Evolutionary conservation across 2,113 vertebrate species (phyloP), one percentile per base, ranked within the genome.

Genomic region (Leptobrachium leishanense): DNA sequence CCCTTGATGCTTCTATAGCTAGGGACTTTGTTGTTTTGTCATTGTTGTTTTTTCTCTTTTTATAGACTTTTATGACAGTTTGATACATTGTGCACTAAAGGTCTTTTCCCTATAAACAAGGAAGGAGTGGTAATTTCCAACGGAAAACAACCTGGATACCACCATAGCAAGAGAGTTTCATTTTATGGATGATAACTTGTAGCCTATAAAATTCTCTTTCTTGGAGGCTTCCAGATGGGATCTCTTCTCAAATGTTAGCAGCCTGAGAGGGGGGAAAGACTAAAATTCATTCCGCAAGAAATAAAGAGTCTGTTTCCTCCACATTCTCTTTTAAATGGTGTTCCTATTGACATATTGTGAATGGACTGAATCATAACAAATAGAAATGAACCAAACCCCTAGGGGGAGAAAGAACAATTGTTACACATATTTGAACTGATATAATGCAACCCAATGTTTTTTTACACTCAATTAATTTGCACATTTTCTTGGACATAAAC

Each of bases 401-500:
- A 78, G 93, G 92, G 90, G 55, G 86, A 88, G 90, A 88, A 82
- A 91, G 90, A 92, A 90, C 90, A 84, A 90, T 91, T 88, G 88
- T 91, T 89, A 90, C 88, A 87, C 90, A 88, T 88, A 86, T 92
- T 92, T 88, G 89, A 91, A 91, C 88, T 84, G 91, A 88, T 92
- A 89, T 85, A 92, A 91, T 83, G 87, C 94, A 92, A 88, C 91
- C 90, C 90, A 82, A 89, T 81, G 86, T 15, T 89, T 89, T 93
- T 92, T 93, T 89, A 90, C 91, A 93, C 91, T 92, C 93, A 90
- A 90, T 95, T 94, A 93, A 92, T 93, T 93, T 90, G 88, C 87
- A 86, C 88, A 86, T 83, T 77, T 31, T 59, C 76, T 86, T 86
- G 88, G 88, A 87, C 76, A 80, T 42, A n/a, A 81, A 83, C 84